Base-by-base conservation (phyloP, 2,113 vertebrate genomes). In the Brienomyrus longianalis region DNA sequence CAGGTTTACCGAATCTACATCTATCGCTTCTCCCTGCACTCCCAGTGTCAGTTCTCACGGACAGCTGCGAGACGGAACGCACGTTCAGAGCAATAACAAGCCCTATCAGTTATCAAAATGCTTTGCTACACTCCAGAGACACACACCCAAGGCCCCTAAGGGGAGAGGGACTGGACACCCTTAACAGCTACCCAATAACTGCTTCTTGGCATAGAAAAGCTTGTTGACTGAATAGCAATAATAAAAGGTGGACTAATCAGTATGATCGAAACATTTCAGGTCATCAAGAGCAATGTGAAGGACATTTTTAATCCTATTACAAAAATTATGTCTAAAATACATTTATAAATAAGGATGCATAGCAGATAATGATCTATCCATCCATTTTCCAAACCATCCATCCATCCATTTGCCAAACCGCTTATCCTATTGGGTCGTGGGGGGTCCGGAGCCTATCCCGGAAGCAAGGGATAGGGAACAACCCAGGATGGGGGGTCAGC, bases 211-310 rank as follows among this genome's bases (percentile, higher is more conserved):
- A 35, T 87, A 59, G 86, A 43, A 87, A 5, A 59, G 52, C 56
- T 87, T 87, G 31, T 9, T 5, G 13, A 62, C 45, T 56, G 35
- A 87, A 87, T 87, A 39, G 31, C 56, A 17, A 51, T 59, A 62
- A 87, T 87, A n/a, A 59, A 87, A 59, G 52, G 31, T 51, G 86
- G 31, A 59, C 54, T 87, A 59, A 87, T 39, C n/a, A 21, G 50
- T 31, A 66, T 62, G 11, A 62, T 3, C n/a, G 56, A 88, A 21
- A n/a, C 17, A 11, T 88, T 62, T 87, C 50, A 56, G 50, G 27
- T 6, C 51, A 35, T 43, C 27, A 19, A 87, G 2, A 56, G 5
- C 27, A 87, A 87, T 56, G 54, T 31, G 19, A 31, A 56, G 43
- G 51, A 84, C 43, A 48, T 87, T 87, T 85, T n/a, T 51, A 48